These are phyloP conservation scores for Manis pentadactyla DNA, from an alignment of 2,797 vertebrate species.

Conservation along the genomic window DNA sequence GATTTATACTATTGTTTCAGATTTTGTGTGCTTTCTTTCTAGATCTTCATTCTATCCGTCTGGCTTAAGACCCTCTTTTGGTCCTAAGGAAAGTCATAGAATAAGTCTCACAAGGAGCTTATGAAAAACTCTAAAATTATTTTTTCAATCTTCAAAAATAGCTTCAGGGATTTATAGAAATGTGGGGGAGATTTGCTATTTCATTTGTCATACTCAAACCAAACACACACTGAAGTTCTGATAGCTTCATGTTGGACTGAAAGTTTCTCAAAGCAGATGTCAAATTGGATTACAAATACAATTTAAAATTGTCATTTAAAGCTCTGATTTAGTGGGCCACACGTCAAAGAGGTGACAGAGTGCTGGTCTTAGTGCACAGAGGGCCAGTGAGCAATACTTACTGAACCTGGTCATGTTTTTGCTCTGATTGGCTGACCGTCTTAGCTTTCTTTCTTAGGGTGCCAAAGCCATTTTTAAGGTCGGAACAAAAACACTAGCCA, in stretches of 20 bases:
- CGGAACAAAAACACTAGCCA: slow-evolving; percentile 8
- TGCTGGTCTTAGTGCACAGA: not conserved
- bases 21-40: slow-evolving; percentile 69
- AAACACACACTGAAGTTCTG: slow-evolving; percentile 35
- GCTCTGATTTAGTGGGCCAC: not conserved
- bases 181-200: slow-evolving; percentile 33
- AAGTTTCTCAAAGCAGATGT: slow-evolving; percentile 25
- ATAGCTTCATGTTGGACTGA: not conserved
- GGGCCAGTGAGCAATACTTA: not conserved
- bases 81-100: slow-evolving; percentile 48
- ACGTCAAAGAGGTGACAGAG: not conserved
- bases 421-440: not conserved
- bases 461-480: slow-evolving; percentile 34
- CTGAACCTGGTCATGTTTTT: not conserved
- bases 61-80: slow-evolving; percentile 55
- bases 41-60: slow-evolving; percentile 59
- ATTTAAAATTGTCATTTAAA: slow-evolving; percentile 4
- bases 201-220: slow-evolving; percentile 60
- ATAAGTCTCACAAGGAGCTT: slow-evolving; percentile 71
- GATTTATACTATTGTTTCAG: slow-evolving; percentile 66
- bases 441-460: not conserved
- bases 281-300: not conserved
- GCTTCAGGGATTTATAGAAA: slow-evolving; percentile 70
- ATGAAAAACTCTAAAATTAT: slow-evolving; percentile 70
- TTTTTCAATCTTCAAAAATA: slow-evolving; percentile 69